These are phyloP conservation scores for Phaedon cochleariae DNA, from an alignment of 2,888 invertebrate species.

Conservation along the genomic window DNA sequence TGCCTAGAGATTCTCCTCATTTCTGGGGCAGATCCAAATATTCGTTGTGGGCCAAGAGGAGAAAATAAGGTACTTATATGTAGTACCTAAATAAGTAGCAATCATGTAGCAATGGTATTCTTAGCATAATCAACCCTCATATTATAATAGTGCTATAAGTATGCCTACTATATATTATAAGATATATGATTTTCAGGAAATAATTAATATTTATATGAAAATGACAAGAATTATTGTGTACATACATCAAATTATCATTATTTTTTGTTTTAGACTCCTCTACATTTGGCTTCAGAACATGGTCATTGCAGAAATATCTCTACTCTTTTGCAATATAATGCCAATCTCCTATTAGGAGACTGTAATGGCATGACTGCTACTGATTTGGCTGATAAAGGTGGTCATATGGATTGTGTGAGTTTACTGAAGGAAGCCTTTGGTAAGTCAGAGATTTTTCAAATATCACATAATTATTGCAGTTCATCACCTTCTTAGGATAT, in stretches of 20 bases:
- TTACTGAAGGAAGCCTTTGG: constrained; percentile 74
- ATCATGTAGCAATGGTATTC: too few relatives aligned
- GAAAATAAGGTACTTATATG: constrained; percentile 69
- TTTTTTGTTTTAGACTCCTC: constrained; percentile 70
- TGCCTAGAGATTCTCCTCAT: constrained; percentile 78
- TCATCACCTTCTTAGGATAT: too few relatives aligned
- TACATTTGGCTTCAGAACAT: constrained; percentile 83
- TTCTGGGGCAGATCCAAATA: constrained; percentile 76
- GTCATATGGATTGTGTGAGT: constrained; percentile 71
- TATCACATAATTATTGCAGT: too few relatives aligned
- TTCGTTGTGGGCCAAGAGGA: constrained; percentile 72
- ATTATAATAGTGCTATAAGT: too few relatives aligned
- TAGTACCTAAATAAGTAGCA: too few relatives aligned
- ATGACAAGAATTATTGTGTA: too few relatives aligned
- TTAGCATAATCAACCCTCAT: too few relatives aligned
- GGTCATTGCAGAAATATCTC: constrained; percentile 78
- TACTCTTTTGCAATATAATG: constrained; percentile 73
- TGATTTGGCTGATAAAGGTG: constrained; percentile 74
- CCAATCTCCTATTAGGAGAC: constrained; percentile 71
- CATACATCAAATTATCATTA: neutral
- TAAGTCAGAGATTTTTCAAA: constrained; percentile 52
- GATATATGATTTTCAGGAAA: too few relatives aligned
- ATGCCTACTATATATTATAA: too few relatives aligned
- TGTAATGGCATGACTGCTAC: constrained; percentile 76
- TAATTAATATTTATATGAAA: too few relatives aligned